Base-by-base conservation (phyloP, 30 jellyfish, hydroid and myxozoan genomes). In the Pseudorhiza aurosa region DNA sequence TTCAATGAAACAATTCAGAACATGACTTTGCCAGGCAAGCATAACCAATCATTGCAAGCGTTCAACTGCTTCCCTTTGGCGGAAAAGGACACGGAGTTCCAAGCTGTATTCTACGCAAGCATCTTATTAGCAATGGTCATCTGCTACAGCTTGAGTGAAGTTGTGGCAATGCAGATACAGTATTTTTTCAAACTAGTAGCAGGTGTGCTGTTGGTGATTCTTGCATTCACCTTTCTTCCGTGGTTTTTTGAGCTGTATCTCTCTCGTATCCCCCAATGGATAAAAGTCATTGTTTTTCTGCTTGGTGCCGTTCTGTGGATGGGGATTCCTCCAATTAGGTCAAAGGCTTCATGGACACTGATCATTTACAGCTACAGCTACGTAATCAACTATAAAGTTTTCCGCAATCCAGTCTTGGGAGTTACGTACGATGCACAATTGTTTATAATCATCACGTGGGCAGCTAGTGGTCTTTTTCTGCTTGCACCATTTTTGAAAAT, bases 281-380 rank as follows among this genome's bases (percentile, higher is more conserved):
- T 87, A 51, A 76, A 46, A 9, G 58, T 71, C 19, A 81, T 87
- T 26, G 58, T 77, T 5, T 32, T 76, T 42, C 9, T 21, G 8
- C 78, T 87, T 15, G 85, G 88, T 39, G 75, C 58, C 4, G 63
- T 87, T 26, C 73, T 87, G 2, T 87, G 96, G 96, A 68, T 87
- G 92, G 96, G 96, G 5, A 76, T 87, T 10, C 96, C 96, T 17
- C 96, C 85, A 21, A 43, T 87, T 12, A 28, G 96, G 28, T 36
- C 71, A 75, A 76, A 59, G 27, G 96, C 96, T 1, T 50, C 96
- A 31, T 87, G 96, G 96, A 39, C 87, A 37, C 63, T 87, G 75
- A 8, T 87, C 32, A 15, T 87, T 9, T 87, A 59, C 85, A 25
- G 60, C 57, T 87, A 72, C 58, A 59, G 86, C 24, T 72, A 47